Percentiles rank a stretch among this genome's conserved stretches.
These are phyloP conservation scores for Phrynosoma platyrhinos DNA, from an alignment of 2,113 vertebrate species.

Conservation along the genomic window DNA sequence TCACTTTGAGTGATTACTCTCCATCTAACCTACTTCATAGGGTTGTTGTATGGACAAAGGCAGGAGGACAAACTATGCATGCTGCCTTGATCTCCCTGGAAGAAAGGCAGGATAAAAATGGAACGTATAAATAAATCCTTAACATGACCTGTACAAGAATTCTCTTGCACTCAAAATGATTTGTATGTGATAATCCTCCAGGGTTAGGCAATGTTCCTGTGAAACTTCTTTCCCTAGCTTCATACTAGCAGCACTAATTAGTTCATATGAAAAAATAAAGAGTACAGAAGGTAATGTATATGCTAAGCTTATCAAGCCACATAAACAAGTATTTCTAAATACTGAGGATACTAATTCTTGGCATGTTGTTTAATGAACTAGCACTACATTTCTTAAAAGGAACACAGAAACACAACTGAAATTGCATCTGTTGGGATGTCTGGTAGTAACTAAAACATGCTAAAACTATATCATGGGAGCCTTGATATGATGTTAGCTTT, in stretches of 20 bases:
- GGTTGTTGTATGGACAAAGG: not conserved
- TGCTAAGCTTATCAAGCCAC: no score
- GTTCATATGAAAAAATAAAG: no score
- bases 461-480: not conserved
- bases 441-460: not conserved
- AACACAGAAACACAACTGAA: no score
- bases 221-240: no score
- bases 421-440: no score
- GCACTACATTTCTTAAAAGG: not conserved
- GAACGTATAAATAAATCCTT: not conserved
- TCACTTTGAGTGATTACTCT: not conserved
- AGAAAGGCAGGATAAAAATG: not conserved
- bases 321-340: not conserved
- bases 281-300: no score
- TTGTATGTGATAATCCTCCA: not conserved
- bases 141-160: no score
- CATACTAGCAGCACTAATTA: no score
- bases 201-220: not conserved
- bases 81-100: not conserved
- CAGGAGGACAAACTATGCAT: not conserved
- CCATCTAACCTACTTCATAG: not conserved
- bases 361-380: not conserved
- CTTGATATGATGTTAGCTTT: not conserved
- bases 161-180: not conserved
- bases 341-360: not conserved